Base-by-base conservation (phyloP, 2,888 invertebrate genomes). In the Microctonus aethiopoides region DNA sequence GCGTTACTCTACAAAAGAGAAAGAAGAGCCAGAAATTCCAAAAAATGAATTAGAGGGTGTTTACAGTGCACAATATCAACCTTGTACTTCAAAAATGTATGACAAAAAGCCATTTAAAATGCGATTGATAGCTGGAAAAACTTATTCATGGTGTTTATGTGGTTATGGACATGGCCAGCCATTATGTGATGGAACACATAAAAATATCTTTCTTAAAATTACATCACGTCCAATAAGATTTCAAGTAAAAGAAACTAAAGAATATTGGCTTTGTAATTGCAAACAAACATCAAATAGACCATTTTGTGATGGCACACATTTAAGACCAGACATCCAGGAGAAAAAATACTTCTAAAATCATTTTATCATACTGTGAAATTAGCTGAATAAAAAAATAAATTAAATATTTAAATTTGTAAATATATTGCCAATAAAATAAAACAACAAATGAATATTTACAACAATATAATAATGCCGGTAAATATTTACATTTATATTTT, bases 241-340 rank as follows among this genome's bases (percentile, higher is more conserved):
- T 83, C 89, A 89, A 76, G 97, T 98, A 1, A 91, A 92, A 62
- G 93, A 97, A 87, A 93, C 93, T 0, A 95, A 95, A 79, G 95
- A 96, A 20, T 98, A 97, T 84, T 97, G 96, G 95, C 88, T 99
- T n/a, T 99, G 99, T 85, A 96, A 96, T 84, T 99, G 99, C 85
- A 99, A 99, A 87, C 98, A 98, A 83, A 97, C 98, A 0, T 91
- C 91, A 61, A 94, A 95, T 77, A 89, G 96, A 75, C 99, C 99
- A 0, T 98, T 98, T 86, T 99, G 99, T 88, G 99, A 99, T 88
- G 98, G 98, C 10, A 92, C 96, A 10, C 99, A 99, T 86, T 94
- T 94, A 83, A 88, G 89, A 65, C 89, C 90, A 72, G 90, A 92
- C 52, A 90, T 95, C 63, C 92, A 93, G 82, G 88, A 91, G 9